Evolutionary conservation across 2,888 invertebrate species (phyloP).

Genomic region (Endotricha flammealis): DNA sequence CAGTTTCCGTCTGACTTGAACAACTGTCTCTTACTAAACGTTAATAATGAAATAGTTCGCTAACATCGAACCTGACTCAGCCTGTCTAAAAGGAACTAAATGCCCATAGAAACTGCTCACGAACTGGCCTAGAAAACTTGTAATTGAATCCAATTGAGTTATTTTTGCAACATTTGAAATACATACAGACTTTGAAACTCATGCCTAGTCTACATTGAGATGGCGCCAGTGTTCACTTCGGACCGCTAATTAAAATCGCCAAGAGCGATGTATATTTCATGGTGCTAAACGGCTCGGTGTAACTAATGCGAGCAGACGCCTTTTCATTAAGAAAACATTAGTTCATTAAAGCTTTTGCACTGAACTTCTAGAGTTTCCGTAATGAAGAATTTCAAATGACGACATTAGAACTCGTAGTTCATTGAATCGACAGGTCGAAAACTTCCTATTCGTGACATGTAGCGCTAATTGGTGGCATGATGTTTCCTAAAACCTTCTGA

Average conservation of each 20-base stretch:
- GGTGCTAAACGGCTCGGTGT: conserved; percentile 39
- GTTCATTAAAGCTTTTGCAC: conserved; percentile 37
- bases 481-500: too few species aligned
- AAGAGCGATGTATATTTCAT: conserved; percentile 47
- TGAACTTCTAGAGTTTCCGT: conserved; percentile 2
- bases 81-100: too few species aligned
- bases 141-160: conserved; percentile 2
- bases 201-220: conserved; percentile 23
- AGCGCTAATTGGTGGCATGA: too few species aligned
- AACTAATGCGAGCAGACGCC: conserved; percentile 26
- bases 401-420: too few species aligned
- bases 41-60: too few species aligned
- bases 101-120: too few species aligned
- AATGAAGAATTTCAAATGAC: too few species aligned
- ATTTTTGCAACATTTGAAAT: conserved; percentile 6
- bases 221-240: conserved; percentile 24
- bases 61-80: too few species aligned
- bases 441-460: too few species aligned
- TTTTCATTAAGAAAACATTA: conserved; percentile 50
- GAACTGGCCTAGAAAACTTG: background rate
- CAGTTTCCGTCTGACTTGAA: too few species aligned
- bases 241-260: conserved; percentile 45
- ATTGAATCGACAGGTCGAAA: too few species aligned
- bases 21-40: too few species aligned
- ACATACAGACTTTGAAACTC: background rate